A percentile compares a stretch with the other conserved stretches of the same genome.
Conservation (phyloP, 2,888 invertebrate species). For the Ernsta delagoae region DNA sequence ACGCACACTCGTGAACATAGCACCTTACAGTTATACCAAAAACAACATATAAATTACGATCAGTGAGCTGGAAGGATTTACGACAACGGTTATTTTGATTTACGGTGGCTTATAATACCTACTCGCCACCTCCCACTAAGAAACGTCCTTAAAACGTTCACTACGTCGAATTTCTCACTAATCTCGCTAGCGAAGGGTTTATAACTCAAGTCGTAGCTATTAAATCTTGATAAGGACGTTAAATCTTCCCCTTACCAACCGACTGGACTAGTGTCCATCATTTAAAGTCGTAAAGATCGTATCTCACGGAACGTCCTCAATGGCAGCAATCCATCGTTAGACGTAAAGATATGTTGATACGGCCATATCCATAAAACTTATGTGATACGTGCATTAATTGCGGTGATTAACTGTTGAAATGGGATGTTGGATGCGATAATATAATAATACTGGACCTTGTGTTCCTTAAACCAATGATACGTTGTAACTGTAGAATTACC, state of each 20-base stretch:
- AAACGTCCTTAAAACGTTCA: neutral
- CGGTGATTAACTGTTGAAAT: too few species aligned
- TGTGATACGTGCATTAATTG: slow-evolving; percentile 6
- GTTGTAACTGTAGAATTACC: too few species aligned
- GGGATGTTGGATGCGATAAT: too few species aligned
- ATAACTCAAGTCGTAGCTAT: slow-evolving; percentile 25
- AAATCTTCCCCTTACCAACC: slow-evolving; percentile 22
- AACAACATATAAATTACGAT: slow-evolving; percentile 26
- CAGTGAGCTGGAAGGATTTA: slow-evolving; percentile 23
- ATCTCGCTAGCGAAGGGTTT: slow-evolving; percentile 20
- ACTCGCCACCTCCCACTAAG: slow-evolving; percentile 15
- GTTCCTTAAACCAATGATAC: too few species aligned
- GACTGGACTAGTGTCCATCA: slow-evolving; percentile 23
- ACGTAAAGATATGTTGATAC: slow-evolving; percentile 17
- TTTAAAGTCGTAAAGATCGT: slow-evolving; percentile 32
- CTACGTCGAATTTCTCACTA: slow-evolving; percentile 13
- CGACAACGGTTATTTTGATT: slow-evolving; percentile 19
- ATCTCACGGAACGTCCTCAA: slow-evolving; percentile 13
- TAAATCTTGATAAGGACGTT: slow-evolving; percentile 33
- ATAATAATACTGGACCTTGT: too few species aligned
- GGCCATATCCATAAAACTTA: neutral
- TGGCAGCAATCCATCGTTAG: slow-evolving; percentile 2
- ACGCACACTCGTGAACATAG: neutral
- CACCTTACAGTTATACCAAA: slow-evolving; percentile 14
- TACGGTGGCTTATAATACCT: slow-evolving; percentile 28